These are phyloP conservation scores for Osmerus eperlanus DNA, from an alignment of 2,113 vertebrate genomes.

Conservation along the genomic window DNA sequence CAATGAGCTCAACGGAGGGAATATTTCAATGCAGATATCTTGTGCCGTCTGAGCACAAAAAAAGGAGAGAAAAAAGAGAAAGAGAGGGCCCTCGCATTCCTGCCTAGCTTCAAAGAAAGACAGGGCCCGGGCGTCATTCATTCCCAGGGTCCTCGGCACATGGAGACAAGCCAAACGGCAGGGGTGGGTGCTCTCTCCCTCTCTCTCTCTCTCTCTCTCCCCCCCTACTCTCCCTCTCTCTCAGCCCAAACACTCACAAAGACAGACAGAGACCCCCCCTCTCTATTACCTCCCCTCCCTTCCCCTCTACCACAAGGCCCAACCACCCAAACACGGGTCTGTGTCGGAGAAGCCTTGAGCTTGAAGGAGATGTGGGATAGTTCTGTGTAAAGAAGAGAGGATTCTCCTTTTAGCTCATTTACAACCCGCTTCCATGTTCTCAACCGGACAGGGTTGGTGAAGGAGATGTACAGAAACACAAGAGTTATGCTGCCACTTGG, in stretches of 20 bases:
- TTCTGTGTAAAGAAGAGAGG: neutral
- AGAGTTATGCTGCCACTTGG: neutral
- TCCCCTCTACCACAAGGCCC: neutral
- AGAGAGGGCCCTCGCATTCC: slow-evolving; percentile 70
- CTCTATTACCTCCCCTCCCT: slow-evolving; percentile 4
- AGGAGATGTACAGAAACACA: too few species aligned
- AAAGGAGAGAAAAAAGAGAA: slow-evolving; percentile 48
- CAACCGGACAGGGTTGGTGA: too few species aligned
- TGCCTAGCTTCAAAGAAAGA: slow-evolving; percentile 73
- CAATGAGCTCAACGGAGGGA: slow-evolving; percentile 67
- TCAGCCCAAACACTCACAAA: slow-evolving; percentile 19
- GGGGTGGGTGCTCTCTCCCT: slow-evolving; percentile 54
- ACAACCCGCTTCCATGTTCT: too few species aligned
- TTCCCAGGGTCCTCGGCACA: slow-evolving; percentile 67
- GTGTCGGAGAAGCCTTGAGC: neutral
- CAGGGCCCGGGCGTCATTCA: slow-evolving; percentile 72
- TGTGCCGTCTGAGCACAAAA: slow-evolving; percentile 65
- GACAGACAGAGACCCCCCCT: slow-evolving; percentile 2
- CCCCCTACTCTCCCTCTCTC: slow-evolving; percentile 17
- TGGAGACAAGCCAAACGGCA: slow-evolving; percentile 72
- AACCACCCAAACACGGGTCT: neutral
- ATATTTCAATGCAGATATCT: slow-evolving; percentile 70
- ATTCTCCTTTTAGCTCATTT: neutral
- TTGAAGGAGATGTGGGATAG: neutral
- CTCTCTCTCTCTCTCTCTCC: slow-evolving; percentile 36